Evolutionary conservation across 2,888 invertebrate species (phyloP).

Genomic region (Lymantria monacha): DNA sequence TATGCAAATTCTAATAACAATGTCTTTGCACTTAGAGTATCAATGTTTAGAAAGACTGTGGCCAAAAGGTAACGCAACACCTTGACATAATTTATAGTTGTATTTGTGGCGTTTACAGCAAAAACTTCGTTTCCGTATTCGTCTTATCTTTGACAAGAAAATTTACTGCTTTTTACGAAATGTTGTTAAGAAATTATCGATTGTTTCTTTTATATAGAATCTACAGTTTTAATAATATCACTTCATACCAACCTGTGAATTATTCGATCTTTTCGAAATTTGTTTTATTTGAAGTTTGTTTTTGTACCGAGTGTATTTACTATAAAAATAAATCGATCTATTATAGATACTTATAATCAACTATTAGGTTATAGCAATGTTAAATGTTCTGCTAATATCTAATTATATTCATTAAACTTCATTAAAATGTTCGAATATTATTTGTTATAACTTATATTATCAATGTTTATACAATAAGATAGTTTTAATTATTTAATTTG

Average conservation of each 20-base stretch:
- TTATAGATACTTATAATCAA: too few species aligned
- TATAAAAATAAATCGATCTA: too few species aligned
- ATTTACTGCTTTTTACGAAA: slow-evolving; percentile 54
- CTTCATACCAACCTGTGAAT: slow-evolving; percentile 2
- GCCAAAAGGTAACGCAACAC: slow-evolving; percentile 71
- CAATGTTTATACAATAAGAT: slow-evolving; percentile 26
- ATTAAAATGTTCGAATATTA: too few species aligned
- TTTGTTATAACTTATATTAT: too few species aligned
- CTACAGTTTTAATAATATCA: slow-evolving; percentile 21
- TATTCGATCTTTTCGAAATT: background rate
- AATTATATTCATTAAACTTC: too few species aligned
- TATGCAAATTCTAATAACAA: slow-evolving; percentile 72
- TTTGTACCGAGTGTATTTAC: slow-evolving; percentile 1
- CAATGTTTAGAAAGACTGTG: slow-evolving; percentile 76
- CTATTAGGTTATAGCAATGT: too few species aligned
- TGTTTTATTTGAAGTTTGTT: background rate
- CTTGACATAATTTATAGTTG: slow-evolving; percentile 76
- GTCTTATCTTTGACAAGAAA: slow-evolving; percentile 67
- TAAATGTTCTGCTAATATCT: too few species aligned
- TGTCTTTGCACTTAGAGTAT: slow-evolving; percentile 49
- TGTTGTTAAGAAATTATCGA: slow-evolving; percentile 23
- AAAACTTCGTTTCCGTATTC: slow-evolving; percentile 79
- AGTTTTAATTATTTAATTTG: slow-evolving; percentile 65
- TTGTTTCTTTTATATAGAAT: slow-evolving; percentile 11
- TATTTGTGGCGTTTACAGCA: slow-evolving; percentile 68